Evolutionary conservation across 2,888 invertebrate genomes (phyloP).

Genomic region (Stomorhina lunata): DNA sequence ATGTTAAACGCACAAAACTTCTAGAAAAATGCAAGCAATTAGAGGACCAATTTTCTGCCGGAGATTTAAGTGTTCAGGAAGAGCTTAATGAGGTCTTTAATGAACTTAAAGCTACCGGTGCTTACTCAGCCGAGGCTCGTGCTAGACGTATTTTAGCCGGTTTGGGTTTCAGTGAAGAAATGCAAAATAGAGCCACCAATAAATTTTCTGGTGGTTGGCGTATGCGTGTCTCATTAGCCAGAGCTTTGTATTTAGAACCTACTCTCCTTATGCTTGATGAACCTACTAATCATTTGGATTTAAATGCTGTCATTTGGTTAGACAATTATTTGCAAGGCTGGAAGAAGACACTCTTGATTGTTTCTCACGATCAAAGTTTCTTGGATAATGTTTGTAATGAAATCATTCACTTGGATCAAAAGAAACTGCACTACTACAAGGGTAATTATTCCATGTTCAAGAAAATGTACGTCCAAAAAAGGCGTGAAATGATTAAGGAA

Average conservation of each 20-base stretch:
- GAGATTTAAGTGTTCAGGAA: conserved; percentile 87
- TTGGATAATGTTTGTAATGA: conserved; percentile 99
- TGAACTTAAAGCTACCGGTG: conserved; percentile 96
- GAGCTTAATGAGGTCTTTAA: conserved; percentile 94
- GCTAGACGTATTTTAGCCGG: conserved; percentile 98
- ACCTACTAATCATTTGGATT: conserved; percentile 99
- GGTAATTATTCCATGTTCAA: conserved; percentile 99
- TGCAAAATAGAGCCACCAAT: conserved; percentile 95
- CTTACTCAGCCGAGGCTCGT: conserved; percentile 98
- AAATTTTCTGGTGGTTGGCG: conserved; percentile 98
- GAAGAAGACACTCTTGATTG: conserved; percentile 99
- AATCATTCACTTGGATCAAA: conserved; percentile 97
- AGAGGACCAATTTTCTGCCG: conserved; percentile 87
- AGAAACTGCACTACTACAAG: conserved; percentile 97
- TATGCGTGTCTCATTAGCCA: conserved; percentile 98
- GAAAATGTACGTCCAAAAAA: conserved; percentile 98
- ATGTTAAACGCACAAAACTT: conserved; percentile 91
- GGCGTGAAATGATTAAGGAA: conserved; percentile 96
- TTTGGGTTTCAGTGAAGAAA: conserved; percentile 93
- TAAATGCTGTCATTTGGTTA: conserved; percentile 99
- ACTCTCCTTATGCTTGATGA: conserved; percentile 98
- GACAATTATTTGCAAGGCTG: conserved; percentile 99
- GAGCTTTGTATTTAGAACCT: conserved; percentile 98
- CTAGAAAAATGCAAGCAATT: conserved; percentile 91
- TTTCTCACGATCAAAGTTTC: conserved; percentile 99